These are phyloP conservation scores for Rhodeus uyekii DNA, from an alignment of 2,797 vertebrate genomes.

Conservation along the genomic window DNA sequence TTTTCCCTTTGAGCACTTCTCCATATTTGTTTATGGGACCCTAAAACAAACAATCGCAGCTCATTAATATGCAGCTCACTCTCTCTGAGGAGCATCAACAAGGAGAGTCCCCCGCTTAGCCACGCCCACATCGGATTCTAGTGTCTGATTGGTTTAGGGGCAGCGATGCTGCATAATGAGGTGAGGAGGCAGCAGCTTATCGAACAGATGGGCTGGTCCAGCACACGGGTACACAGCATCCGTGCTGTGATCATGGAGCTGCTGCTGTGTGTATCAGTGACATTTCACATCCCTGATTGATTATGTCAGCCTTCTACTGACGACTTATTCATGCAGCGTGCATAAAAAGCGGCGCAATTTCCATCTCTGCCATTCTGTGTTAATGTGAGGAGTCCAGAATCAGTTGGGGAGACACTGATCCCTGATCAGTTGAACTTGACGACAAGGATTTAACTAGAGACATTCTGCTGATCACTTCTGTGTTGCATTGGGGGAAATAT, in stretches of 20 bases:
- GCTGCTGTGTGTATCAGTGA: conserved; percentile 34
- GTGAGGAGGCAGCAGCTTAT: conserved; percentile 80
- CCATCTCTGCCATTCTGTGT: background rate
- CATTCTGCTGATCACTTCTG: conserved; percentile 51
- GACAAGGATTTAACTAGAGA: conserved; percentile 35
- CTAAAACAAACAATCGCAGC: background rate
- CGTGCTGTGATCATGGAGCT: conserved; percentile 64
- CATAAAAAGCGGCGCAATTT: conserved; percentile 6
- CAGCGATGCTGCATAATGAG: conserved; percentile 86
- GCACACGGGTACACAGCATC: conserved; percentile 72
- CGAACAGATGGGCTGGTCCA: conserved; percentile 86
- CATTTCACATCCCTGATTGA: conserved; percentile 22
- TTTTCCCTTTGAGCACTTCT: background rate
- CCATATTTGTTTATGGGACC: background rate
- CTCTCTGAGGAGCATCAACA: conserved; percentile 51
- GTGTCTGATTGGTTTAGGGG: conserved; percentile 80
- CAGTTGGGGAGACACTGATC: conserved; percentile 4
- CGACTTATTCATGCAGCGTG: background rate
- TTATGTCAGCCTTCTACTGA: conserved; percentile 20
- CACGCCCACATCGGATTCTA: conserved; percentile 56
- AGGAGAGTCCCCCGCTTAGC: conserved; percentile 74
- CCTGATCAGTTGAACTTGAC: conserved; percentile 38
- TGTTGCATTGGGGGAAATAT: conserved; percentile 81
- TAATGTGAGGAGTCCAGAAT: conserved; percentile 33
- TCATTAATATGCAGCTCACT: conserved; percentile 4